A percentile compares a stretch with the other conserved stretches of the same genome.
These are phyloP conservation scores for Antheraea yamamai DNA, from an alignment of 2,888 invertebrate genomes.

Conservation along the genomic window DNA sequence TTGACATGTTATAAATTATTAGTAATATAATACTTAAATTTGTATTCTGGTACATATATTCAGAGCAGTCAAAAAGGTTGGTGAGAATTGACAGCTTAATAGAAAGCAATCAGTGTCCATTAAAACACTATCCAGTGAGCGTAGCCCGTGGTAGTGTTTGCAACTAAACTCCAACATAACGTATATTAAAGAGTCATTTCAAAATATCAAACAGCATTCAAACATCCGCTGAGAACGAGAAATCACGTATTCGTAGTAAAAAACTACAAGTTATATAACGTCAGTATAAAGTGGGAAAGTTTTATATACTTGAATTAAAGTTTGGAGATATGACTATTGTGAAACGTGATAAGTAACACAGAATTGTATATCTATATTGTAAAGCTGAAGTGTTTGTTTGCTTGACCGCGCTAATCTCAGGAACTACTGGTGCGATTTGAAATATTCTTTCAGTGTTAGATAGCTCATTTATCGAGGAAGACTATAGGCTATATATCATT, in stretches of 20 bases:
- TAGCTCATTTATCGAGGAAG: too few relatives aligned
- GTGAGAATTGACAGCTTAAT: neutral
- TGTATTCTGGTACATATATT: too few relatives aligned
- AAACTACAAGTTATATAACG: conserved; percentile 1
- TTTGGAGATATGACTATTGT: neutral
- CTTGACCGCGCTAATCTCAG: too few relatives aligned
- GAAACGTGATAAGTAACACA: neutral
- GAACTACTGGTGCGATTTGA: too few relatives aligned
- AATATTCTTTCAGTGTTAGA: too few relatives aligned
- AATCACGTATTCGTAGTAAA: conserved; percentile 3
- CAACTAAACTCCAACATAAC: neutral
- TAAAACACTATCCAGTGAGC: neutral
- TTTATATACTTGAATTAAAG: neutral
- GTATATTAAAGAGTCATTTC: conserved; percentile 8
- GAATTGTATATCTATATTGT: neutral
- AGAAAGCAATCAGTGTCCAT: neutral
- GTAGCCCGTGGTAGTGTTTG: neutral
- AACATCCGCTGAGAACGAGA: neutral
- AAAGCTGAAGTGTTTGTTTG: too few relatives aligned
- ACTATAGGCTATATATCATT: too few relatives aligned
- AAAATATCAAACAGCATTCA: neutral
- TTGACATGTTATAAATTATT: too few relatives aligned
- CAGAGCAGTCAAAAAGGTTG: too few relatives aligned
- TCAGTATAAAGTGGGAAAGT: neutral
- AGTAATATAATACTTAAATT: too few relatives aligned